Base-by-base conservation (phyloP, 2,888 invertebrate species). In the Hydrotaea diabolus region DNA sequence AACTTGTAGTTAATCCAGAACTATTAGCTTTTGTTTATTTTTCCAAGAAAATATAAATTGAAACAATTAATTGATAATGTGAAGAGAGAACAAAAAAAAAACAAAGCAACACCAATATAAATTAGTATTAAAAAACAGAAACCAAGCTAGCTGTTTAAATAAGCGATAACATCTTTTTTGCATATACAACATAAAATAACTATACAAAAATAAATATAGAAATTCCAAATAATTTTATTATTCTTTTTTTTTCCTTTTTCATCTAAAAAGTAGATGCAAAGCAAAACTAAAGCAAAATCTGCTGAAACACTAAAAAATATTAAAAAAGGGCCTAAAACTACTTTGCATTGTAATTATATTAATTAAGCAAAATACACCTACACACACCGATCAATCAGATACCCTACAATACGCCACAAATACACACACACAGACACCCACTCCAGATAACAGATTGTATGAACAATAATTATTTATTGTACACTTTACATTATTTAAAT, bases 181-280 rank as follows among this genome's bases (percentile, higher is more conserved):
- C 90, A 90, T 89, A 90, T 90, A 88, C 90, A 89, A 89, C 87
- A 86, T 31, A 31, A 31, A 31, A 31, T 88, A 87, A 87, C 89
- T 89, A 89, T 88, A 86, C 87, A 87, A 73, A 87, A 89, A 89
- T 87, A 86, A 85, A 26, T 26, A 57, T 79, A 85, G 43, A 86
- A 86, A 87, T 86, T 86, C 80, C 86, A 86, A 88, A 86, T 87
- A n/a, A n/a, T n/a, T n/a, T n/a, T n/a, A n/a, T n/a, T 31, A 89
- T 87, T 86, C 89, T 71, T 55, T 26, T 71, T 81, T 87, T 87
- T 88, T 87, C 86, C 89, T 89, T 89, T 87, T 90, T 88, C 88
- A 90, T 89, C 89, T 89, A 88, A 88, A 43, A 88, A 8, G 87
- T 89, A 89, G 89, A 89, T 86, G 88, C 89, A 87, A 90, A 88